Percentiles rank a stretch among this genome's conserved stretches.
These are phyloP conservation scores for Geococcyx californianus DNA, from an alignment of 2,113 vertebrate genomes.

Conservation along the genomic window DNA sequence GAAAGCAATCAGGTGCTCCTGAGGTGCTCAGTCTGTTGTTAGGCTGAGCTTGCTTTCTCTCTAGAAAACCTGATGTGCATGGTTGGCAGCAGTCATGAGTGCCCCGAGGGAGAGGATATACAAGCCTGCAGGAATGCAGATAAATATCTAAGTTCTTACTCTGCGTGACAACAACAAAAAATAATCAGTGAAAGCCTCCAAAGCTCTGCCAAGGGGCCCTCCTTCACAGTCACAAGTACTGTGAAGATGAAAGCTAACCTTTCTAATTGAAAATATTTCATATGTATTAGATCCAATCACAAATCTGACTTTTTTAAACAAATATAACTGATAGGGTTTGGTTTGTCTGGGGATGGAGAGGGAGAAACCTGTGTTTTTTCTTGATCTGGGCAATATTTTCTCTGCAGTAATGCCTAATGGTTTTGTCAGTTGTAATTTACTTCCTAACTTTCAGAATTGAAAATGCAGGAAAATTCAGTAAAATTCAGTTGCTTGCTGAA, in stretches of 20 bases:
- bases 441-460: background rate
- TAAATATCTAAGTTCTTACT: slow-evolving; percentile 10
- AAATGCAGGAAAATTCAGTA: background rate
- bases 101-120: background rate
- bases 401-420: background rate
- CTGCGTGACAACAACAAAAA: background rate
- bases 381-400: background rate
- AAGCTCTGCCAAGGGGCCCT: background rate
- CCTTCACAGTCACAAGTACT: background rate
- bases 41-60: background rate
- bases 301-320: background rate
- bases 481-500: background rate
- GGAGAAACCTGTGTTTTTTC: background rate
- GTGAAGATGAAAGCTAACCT: background rate
- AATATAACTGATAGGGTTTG: background rate
- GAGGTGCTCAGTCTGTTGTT: background rate
- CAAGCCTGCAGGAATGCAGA: slow-evolving; percentile 48
- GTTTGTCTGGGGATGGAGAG: background rate
- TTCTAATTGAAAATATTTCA: background rate
- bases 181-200: slow-evolving; percentile 2
- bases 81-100: background rate
- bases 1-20: background rate
- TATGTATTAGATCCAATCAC: background rate
- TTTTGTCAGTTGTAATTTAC: background rate
- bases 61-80: background rate